Base-by-base conservation (phyloP, 30 jellyfish, hydroid and myxozoan genomes). In the Cassiopea xamachana region DNA sequence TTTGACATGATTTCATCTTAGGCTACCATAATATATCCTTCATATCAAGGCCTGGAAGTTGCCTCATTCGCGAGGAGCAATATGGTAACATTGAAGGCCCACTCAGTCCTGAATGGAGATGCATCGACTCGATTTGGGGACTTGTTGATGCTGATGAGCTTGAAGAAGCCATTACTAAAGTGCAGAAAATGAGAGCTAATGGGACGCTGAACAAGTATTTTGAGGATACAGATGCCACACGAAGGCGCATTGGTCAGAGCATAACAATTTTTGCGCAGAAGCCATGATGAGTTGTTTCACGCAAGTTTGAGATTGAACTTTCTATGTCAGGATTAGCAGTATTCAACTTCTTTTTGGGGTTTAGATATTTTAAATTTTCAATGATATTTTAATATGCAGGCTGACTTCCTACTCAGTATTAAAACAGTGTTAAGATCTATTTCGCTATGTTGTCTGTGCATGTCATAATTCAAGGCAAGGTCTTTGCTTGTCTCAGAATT, bases 111-210 rank as follows among this genome's bases (percentile, higher is more conserved):
- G 90, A 87, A 71, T 87, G 94, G 94, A 60, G 94, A n/a, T 81
- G 84, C 48, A 77, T 87, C 58, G 94, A 87, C 77, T 87, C 94
- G 2, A 55, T 74, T 2, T 87, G 94, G 94, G 94, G 94, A 10
- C 84, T 87, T 1, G 94, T 76, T 18, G 89, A 77, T 44, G 86
- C 76, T 12, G 90, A 87, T 4, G 94, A 87, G 69, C 74, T 87
- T 80, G 47, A 87, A 48, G 89, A 68, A 51, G 94, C 94, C 6
- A 78, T 49, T 78, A 47, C 68, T 49, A 77, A 76, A 68, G 94
- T 87, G 17, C 75, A 87, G 51, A 46, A 87, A 80, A 87, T 76
- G 94, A 87, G 77, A 60, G 73, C 1, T 16, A 77, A 87, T 5
- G 94, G 94, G 44, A 77, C 89, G 17, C 58, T 87, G 84, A 49